phyloP scores from a whole-genome alignment of 1,140 invertebrate genomes.

The Hesperophylax magnus region DNA sequence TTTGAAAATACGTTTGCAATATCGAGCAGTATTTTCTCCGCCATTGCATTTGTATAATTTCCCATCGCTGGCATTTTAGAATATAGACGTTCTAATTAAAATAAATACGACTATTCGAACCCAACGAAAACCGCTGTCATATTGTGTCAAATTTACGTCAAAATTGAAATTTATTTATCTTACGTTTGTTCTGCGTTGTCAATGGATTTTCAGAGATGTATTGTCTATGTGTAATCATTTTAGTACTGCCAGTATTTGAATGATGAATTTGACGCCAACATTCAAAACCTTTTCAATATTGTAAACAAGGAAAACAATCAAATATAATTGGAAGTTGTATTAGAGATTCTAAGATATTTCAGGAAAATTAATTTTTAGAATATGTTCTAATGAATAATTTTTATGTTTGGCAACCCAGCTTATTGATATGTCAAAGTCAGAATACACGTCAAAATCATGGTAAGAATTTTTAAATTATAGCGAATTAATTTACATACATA shows the following conservation, averaged over 20 bases:
- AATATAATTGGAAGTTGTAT: too few species aligned
- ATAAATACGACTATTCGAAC: background rate
- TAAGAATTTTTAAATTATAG: background rate
- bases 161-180: too few species aligned
- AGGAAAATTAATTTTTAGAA: too few species aligned
- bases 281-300: too few species aligned
- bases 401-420: background rate
- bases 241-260: too few species aligned
- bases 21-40: constrained; percentile 84
- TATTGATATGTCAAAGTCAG: constrained; percentile 32
- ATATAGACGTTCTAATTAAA: background rate
- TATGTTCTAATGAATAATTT: background rate
- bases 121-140: background rate
- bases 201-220: too few species aligned
- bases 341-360: too few species aligned
- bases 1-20: constrained; percentile 80
- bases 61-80: constrained; percentile 60
- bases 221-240: too few species aligned
- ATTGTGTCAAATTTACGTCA: background rate
- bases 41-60: constrained; percentile 75
- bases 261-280: too few species aligned
- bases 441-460: constrained; percentile 40
- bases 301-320: too few species aligned
- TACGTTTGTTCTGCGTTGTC: too few species aligned
- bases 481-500: background rate